These are phyloP conservation scores for Limnephilus lunatus DNA, from an alignment of 2,888 invertebrate genomes.

Conservation along the genomic window DNA sequence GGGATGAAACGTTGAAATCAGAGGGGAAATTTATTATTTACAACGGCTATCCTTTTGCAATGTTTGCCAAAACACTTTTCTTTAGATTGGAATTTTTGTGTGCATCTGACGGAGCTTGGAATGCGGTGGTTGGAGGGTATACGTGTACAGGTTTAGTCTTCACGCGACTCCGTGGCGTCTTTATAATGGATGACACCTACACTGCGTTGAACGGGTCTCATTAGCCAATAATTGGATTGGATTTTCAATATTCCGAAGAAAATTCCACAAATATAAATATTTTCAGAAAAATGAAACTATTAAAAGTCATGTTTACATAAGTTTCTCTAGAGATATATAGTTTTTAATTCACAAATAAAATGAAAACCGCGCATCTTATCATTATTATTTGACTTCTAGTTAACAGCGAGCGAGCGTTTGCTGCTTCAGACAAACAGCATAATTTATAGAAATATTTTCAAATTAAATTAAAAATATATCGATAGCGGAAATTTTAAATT, in stretches of 20 bases:
- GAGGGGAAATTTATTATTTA: neutral
- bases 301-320: too few species aligned
- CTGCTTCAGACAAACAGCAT: too few species aligned
- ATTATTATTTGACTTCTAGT: too few species aligned
- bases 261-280: too few species aligned
- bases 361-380: too few species aligned
- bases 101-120: neutral
- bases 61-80: neutral
- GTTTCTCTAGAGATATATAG: too few species aligned
- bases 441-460: too few species aligned
- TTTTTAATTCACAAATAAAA: too few species aligned
- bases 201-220: neutral
- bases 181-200: conserved; percentile 18
- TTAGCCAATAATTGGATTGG: neutral
- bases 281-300: too few species aligned
- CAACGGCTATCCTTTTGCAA: neutral
- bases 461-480: too few species aligned
- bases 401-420: too few species aligned
- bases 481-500: too few species aligned
- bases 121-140: neutral
- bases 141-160: neutral
- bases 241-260: neutral
- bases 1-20: neutral
- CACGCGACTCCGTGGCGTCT: neutral
- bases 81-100: neutral